Conservation (phyloP, 2,797 vertebrate species). For the Sus cebifrons region DNA sequence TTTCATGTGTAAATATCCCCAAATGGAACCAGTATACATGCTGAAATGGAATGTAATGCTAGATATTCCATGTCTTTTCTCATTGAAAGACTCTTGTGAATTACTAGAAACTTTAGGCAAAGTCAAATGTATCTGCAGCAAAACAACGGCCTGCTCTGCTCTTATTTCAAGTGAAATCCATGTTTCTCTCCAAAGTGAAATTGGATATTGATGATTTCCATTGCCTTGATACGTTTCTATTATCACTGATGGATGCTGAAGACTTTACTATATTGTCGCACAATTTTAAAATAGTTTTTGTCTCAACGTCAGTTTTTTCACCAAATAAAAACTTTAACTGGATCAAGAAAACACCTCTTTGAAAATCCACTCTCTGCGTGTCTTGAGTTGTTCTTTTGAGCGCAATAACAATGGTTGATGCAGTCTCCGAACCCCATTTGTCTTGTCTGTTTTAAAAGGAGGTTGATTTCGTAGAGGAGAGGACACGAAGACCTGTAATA, state of each 20-base stretch:
- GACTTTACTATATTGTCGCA: slow-evolving; percentile 87
- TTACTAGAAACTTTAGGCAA: slow-evolving; percentile 75
- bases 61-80: slow-evolving; percentile 62
- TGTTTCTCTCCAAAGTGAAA: slow-evolving; percentile 83
- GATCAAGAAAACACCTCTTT: slow-evolving; percentile 83
- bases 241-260: slow-evolving; percentile 86
- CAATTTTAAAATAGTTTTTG: slow-evolving; percentile 88
- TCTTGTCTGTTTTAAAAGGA: slow-evolving; percentile 26
- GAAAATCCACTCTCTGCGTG: slow-evolving; percentile 30
- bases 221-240: slow-evolving; percentile 76
- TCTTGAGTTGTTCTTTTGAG: slow-evolving; percentile 63
- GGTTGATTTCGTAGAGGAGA: not conserved
- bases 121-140: slow-evolving; percentile 73
- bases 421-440: not conserved
- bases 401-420: slow-evolving; percentile 38
- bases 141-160: slow-evolving; percentile 79
- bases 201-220: slow-evolving; percentile 81
- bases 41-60: slow-evolving; percentile 35
- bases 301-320: slow-evolving; percentile 88
- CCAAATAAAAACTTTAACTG: slow-evolving; percentile 89
- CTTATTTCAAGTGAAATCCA: slow-evolving; percentile 78
- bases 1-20: not conserved
- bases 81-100: slow-evolving; percentile 64
- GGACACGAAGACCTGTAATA: slow-evolving; percentile 36
- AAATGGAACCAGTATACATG: slow-evolving; percentile 2